Base-by-base conservation (phyloP, 2,797 vertebrate genomes). In the Arrhamphus sclerolepis region DNA sequence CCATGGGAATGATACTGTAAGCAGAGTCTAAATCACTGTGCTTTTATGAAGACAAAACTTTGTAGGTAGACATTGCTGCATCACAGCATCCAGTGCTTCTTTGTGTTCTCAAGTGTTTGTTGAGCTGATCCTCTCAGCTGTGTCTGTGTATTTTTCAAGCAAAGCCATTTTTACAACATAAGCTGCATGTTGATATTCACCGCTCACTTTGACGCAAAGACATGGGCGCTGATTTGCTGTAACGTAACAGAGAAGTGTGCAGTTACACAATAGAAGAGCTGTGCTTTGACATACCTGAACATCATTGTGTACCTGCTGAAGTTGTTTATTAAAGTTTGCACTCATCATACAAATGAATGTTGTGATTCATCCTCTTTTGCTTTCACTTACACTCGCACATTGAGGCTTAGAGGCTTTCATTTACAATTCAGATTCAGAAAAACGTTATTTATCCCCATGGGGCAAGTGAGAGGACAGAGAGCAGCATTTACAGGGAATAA, bases 311-410 rank as follows among this genome's bases (percentile, higher is more conserved):
- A 69, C 68, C 69, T 85, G 79, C 89, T 81, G 67, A 83, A 78
- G 34, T 63, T 82, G 69, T 78, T 82, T 69, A 93, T 82, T 93
- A 93, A 93, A 93, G 70, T 89, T 91, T 90, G 78, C 91, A 88
- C 83, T 77, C 53, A 79, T 70, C 62, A 83, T 63, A 64, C 54
- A 67, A 66, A 41, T 1, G n/a, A 7, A 31, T 44, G 46, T 41
- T 48, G 41, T 63, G 46, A 28, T 22, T 47, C n/a, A n/a, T n/a
- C n/a, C n/a, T 66, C 46, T 28, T 11, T 31, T 51, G 39, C 3
- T 8, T 31, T 26, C 24, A 6, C 24, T 26, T 26, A 26, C 24
- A 26, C 24, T 6, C 2, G 24, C 24, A 26, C 24, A 26, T 26
- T 26, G 24, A 26, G 24, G 24, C 6, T 2, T 26, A 26, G 24